These are phyloP conservation scores for Alectura lathami DNA, from an alignment of 2,113 vertebrate genomes.

Conservation along the genomic window DNA sequence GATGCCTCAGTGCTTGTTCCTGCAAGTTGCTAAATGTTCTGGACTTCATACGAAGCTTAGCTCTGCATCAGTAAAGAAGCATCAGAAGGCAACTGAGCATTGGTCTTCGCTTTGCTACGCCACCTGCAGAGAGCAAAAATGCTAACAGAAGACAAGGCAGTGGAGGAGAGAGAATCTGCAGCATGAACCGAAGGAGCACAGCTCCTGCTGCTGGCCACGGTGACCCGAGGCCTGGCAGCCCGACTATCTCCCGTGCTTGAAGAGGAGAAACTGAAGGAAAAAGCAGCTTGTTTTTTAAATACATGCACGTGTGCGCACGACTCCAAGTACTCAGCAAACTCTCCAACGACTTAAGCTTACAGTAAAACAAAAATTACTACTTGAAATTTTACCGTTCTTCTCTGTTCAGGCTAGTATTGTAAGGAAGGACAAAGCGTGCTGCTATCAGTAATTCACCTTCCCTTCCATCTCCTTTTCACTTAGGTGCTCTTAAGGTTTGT, in stretches of 20 bases:
- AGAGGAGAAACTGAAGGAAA: too few species aligned
- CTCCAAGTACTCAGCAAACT: not conserved
- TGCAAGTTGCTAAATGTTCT: not conserved
- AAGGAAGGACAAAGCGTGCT: not conserved
- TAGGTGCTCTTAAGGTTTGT: not conserved
- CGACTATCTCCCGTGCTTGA: not conserved
- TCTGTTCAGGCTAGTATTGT: not conserved
- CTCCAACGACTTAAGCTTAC: not conserved
- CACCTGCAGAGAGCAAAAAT: not conserved
- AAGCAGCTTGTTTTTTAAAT: too few species aligned
- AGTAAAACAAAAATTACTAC: not conserved
- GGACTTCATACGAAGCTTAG: not conserved
- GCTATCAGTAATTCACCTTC: not conserved
- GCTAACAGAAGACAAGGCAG: not conserved
- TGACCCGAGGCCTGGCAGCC: not conserved
- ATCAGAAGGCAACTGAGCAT: not conserved
- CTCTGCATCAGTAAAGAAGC: not conserved
- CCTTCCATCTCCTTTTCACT: not conserved
- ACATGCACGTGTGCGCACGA: not conserved
- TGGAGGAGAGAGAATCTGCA: rapidly evolving
- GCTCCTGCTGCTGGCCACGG: not conserved
- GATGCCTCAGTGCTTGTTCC: not conserved
- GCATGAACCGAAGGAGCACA: not conserved
- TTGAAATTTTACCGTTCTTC: not conserved
- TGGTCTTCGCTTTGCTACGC: not conserved